These are phyloP conservation scores for Mixornis gularis DNA, from an alignment of 2,113 vertebrate species.

Conservation along the genomic window DNA sequence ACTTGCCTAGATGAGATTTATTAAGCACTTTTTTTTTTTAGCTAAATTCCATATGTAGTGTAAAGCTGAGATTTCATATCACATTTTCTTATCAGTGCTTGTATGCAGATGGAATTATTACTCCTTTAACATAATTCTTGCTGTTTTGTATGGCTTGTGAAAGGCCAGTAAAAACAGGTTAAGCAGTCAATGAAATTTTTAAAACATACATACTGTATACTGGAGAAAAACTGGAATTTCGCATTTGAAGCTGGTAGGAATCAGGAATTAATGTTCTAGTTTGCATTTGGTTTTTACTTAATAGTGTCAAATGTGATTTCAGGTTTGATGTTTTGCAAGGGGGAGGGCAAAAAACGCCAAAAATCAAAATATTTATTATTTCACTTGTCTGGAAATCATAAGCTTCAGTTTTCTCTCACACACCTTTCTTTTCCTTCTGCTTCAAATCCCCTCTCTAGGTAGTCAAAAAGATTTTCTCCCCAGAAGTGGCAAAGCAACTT, in stretches of 20 bases:
- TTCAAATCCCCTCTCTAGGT: not conserved
- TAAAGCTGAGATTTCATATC: not conserved
- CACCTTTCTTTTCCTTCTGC: not conserved
- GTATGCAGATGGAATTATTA: not conserved
- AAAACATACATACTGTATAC: not conserved
- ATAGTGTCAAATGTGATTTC: not conserved
- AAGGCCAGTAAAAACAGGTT: not conserved
- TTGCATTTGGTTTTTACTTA: not conserved
- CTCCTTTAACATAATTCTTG: not conserved
- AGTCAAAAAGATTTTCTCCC: not conserved
- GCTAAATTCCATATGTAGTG: not conserved
- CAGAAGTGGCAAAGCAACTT: not conserved
- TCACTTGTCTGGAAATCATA: not conserved
- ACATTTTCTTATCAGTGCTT: not conserved
- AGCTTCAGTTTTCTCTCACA: not conserved
- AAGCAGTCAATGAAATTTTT: not conserved
- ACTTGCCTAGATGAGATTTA: not conserved
- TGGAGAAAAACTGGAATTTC: not conserved
- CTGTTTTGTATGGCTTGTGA: not conserved
- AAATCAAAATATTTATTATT: not conserved
- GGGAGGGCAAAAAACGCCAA: accelerated
- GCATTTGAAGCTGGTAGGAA: not conserved
- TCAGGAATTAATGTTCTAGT: not conserved
- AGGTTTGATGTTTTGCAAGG: not conserved
- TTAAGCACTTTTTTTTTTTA: not conserved